phyloP scores from a whole-genome alignment of 2,888 invertebrate genomes.

The Dryocosmus kuriphilus region DNA sequence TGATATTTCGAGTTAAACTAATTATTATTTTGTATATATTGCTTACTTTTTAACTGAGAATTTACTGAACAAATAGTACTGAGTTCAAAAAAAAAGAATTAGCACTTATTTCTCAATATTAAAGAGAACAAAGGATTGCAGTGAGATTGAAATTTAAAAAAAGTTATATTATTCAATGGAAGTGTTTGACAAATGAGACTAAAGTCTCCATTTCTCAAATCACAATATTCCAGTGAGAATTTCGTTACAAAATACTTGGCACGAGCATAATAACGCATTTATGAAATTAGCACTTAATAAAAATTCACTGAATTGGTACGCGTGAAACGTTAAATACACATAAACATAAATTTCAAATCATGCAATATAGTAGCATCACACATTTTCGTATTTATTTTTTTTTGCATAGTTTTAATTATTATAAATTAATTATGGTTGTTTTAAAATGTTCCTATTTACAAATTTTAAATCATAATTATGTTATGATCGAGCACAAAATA shows the following conservation, averaged over 20 bases:
- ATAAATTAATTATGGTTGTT: no score
- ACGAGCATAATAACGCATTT: background rate
- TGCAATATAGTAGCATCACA: no score
- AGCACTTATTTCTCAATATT: background rate
- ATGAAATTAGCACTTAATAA: constrained; percentile 2
- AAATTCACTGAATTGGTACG: background rate
- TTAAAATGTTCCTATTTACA: no score
- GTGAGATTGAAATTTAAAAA: background rate
- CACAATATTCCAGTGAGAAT: background rate
- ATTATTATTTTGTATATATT: background rate
- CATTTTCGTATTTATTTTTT: no score
- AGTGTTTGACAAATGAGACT: background rate
- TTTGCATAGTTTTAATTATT: no score
- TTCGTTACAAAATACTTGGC: constrained; percentile 13
- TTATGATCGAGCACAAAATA: background rate
- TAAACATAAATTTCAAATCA: no score
- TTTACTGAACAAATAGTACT: background rate
- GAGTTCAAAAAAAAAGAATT: background rate
- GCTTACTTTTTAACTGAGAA: background rate
- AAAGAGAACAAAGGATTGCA: background rate
- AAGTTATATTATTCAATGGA: no score
- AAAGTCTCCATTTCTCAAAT: background rate
- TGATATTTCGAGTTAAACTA: no score
- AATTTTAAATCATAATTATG: no score
- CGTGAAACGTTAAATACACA: background rate